A percentile compares a stretch with the other conserved stretches of the same genome.
Conservation (phyloP, 2,888 invertebrate species). For the Taenaris catops region DNA sequence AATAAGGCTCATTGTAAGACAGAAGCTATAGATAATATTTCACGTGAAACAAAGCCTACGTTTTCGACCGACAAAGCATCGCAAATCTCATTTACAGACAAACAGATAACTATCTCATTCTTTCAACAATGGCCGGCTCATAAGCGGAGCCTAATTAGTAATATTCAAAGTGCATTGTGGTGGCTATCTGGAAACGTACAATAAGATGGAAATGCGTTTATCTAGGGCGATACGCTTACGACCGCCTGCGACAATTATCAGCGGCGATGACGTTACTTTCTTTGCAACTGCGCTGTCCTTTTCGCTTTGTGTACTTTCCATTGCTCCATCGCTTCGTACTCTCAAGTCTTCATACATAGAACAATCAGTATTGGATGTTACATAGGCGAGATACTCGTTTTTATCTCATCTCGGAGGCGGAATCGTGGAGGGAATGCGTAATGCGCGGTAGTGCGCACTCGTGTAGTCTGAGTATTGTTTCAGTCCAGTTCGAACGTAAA, state of each 20-base stretch:
- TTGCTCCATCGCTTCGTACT: slow-evolving; percentile 27
- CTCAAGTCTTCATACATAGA: slow-evolving; percentile 11
- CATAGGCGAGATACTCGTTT: slow-evolving; percentile 4
- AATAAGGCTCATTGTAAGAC: slow-evolving; percentile 26
- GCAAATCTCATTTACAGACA: slow-evolving; percentile 76
- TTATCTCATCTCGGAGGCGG: slow-evolving; percentile 35
- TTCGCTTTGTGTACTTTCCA: slow-evolving; percentile 37
- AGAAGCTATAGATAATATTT: slow-evolving; percentile 44
- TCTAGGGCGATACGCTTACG: slow-evolving; percentile 71
- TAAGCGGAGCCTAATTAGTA: slow-evolving; percentile 78
- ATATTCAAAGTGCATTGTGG: slow-evolving; percentile 76
- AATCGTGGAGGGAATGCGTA: slow-evolving; percentile 69
- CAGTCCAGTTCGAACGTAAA: slow-evolving; percentile 25
- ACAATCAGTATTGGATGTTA: slow-evolving; percentile 24
- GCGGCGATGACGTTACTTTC: slow-evolving; percentile 47
- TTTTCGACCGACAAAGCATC: slow-evolving; percentile 73
- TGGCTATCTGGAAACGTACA: slow-evolving; percentile 65
- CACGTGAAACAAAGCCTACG: slow-evolving; percentile 70
- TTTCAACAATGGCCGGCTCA: slow-evolving; percentile 76
- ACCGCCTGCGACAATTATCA: slow-evolving; percentile 71
- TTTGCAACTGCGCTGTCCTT: slow-evolving; percentile 2
- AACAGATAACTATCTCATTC: slow-evolving; percentile 75
- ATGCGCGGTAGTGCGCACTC: slow-evolving; percentile 70
- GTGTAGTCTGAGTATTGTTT: slow-evolving; percentile 41
- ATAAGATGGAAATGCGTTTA: slow-evolving; percentile 70